A percentile compares a stretch with the other conserved stretches of the same genome.
Conservation (phyloP, 2,113 vertebrate genomes). For the Siniperca knerii region DNA sequence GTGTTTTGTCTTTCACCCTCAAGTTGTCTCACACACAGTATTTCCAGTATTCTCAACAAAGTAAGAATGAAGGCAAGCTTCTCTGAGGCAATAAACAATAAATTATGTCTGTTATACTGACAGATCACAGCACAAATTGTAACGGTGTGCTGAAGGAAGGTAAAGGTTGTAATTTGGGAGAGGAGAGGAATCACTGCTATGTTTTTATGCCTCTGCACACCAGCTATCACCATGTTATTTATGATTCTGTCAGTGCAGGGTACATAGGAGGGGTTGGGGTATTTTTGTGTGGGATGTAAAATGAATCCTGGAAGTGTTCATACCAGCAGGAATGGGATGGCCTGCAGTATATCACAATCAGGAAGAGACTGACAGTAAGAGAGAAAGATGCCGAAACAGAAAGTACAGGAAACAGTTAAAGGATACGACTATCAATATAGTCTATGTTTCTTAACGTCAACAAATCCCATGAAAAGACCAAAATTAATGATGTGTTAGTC, state of each 20-base stretch:
- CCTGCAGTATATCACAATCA: slow-evolving; percentile 30
- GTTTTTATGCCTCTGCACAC: slow-evolving; percentile 53
- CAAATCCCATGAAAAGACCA: neutral
- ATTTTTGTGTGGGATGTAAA: slow-evolving; percentile 39
- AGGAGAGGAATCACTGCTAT: slow-evolving; percentile 21
- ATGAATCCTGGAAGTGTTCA: slow-evolving; percentile 23
- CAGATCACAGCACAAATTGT: slow-evolving; percentile 47
- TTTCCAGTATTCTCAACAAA: slow-evolving; percentile 17
- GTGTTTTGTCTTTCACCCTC: neutral
- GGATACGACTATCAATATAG: neutral
- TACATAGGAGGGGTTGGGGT: slow-evolving; percentile 13
- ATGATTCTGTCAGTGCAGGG: slow-evolving; percentile 45
- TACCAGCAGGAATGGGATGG: slow-evolving; percentile 17
- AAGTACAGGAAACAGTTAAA: neutral
- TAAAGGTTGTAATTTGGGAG: slow-evolving; percentile 59
- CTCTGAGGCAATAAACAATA: slow-evolving; percentile 21
- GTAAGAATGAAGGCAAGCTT: slow-evolving; percentile 17
- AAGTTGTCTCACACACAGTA: neutral
- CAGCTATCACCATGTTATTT: slow-evolving; percentile 57
- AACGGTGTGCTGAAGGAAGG: slow-evolving; percentile 40
- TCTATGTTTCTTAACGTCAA: neutral
- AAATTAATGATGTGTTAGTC: neutral
- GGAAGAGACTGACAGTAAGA: neutral
- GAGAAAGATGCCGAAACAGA: neutral
- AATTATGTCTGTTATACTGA: slow-evolving; percentile 34